Base-by-base conservation (phyloP, 2,888 invertebrate genomes). In the Nomada lathburiana region DNA sequence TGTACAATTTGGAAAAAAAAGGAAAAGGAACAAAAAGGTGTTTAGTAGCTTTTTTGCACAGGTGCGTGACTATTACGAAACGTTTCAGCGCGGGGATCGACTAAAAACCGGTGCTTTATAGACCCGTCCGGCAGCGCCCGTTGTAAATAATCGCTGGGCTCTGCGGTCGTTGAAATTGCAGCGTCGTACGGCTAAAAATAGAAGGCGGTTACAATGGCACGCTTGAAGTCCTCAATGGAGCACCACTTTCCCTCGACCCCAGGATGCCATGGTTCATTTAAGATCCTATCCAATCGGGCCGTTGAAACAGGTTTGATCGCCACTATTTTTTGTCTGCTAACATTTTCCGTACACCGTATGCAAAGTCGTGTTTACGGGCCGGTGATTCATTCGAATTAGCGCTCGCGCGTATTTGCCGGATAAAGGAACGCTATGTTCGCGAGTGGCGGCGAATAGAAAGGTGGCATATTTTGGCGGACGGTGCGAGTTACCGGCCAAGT, bases 131-230 rank as follows among this genome's bases (percentile, higher is more conserved):
- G 5, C 13, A n/a, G 42, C 53, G 16, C 20, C 20, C 29, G 29
- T 72, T 44, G 67, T 68, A 80, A 72, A 64, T 72, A 80, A 57
- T 26, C 13, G 47, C 26, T 2, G 44, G 26, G 44, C 47, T 57
- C 29, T 11, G 13, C 26, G 26, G n/a, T 42, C 62, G 62, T 65
- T 80, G 23, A 64, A 67, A 62, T 77, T 65, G 53, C 70, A 60
- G 53, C 47, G 62, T 11, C 60, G 62, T 44, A 23, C 13, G 26
- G 71, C 13, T 78, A 80, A 72, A 78, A 78, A 80, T 80, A 80
- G 80, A 72, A 16, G 47, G 29, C n/a, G 18, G 18, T 13, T 13
- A n/a, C 68, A 63, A 36, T 36, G 64, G 42, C 63, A 13, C 44
- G 69, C 79, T 78, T 52, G 52, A 26, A 62, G 20, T 70, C 29